phyloP scores from a whole-genome alignment of 1,140 invertebrate genomes.

The Holotrichia oblita region DNA sequence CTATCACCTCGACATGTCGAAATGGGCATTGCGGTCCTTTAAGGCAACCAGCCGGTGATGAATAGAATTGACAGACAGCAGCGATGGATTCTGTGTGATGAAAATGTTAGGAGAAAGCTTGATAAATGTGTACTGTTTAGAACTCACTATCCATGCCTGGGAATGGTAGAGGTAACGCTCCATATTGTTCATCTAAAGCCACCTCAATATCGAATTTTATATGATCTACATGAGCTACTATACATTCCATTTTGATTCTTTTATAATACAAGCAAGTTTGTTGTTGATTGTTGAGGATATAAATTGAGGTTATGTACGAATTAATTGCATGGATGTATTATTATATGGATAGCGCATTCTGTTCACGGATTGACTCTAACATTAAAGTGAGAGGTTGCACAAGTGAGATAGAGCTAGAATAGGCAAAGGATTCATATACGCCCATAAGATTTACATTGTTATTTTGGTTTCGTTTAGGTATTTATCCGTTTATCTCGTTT shows the following conservation, averaged over 20 bases:
- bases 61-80: slow-evolving; percentile 94
- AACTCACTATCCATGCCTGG: slow-evolving; percentile 98
- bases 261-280: not conserved
- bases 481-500: too few species aligned
- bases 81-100: slow-evolving; percentile 90
- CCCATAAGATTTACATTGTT: too few species aligned
- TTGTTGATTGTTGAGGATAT: not conserved
- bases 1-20: slow-evolving; percentile 96
- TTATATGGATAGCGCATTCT: too few species aligned
- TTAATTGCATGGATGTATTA: too few species aligned
- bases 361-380: too few species aligned
- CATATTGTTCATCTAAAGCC: slow-evolving; percentile 94
- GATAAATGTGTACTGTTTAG: slow-evolving; percentile 27
- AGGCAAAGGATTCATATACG: too few species aligned
- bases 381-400: too few species aligned
- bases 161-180: slow-evolving; percentile 93
- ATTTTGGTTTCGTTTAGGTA: too few species aligned
- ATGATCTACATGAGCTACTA: slow-evolving; percentile 90
- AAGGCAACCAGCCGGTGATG: slow-evolving; percentile 77
- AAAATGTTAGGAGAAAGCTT: not conserved
- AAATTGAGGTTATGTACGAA: not conserved
- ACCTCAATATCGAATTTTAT: slow-evolving; percentile 96
- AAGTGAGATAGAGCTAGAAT: too few species aligned
- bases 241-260: slow-evolving; percentile 79
- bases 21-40: slow-evolving; percentile 95